A percentile compares a stretch with the other conserved stretches of the same genome.
Conservation (phyloP, 2,113 vertebrate genomes). For the Boulengeromyrus knoepffleri region DNA sequence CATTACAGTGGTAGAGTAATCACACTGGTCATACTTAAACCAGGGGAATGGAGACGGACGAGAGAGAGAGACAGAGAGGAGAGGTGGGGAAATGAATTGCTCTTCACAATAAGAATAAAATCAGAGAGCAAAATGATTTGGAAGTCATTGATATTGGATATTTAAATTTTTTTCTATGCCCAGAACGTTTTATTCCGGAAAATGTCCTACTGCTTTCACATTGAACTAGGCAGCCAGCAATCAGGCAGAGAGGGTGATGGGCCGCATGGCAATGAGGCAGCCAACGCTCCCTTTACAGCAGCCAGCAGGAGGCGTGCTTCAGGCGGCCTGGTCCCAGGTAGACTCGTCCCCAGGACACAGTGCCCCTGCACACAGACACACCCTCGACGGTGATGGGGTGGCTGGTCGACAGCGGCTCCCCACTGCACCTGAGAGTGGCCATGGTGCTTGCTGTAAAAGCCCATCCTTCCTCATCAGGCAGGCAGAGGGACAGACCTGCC, state of each 20-base stretch:
- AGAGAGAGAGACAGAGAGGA: conserved; percentile 23
- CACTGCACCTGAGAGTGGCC: conserved; percentile 87
- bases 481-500: conserved; percentile 79
- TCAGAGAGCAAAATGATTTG: conserved; percentile 89
- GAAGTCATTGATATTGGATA: conserved; percentile 87
- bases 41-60: conserved; percentile 26
- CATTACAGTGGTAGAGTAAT: conserved; percentile 98
- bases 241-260: conserved; percentile 85
- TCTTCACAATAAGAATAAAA: conserved; percentile 84
- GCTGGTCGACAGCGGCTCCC: conserved; percentile 83
- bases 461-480: conserved; percentile 65
- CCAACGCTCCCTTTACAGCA: background rate
- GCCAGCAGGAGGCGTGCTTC: conserved; percentile 5
- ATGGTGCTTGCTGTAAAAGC: conserved; percentile 92
- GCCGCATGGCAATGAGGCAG: conserved; percentile 77
- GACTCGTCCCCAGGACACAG: background rate
- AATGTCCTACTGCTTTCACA: conserved; percentile 92
- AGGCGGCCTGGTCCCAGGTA: background rate
- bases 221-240: conserved; percentile 97
- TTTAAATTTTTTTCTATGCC: conserved; percentile 72
- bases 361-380: conserved; percentile 10
- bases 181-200: conserved; percentile 76
- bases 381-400: conserved; percentile 81
- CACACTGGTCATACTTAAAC: conserved; percentile 92
- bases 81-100: conserved; percentile 73